Conservation (phyloP, 2,113 vertebrate species). For the Coreoperca whiteheadi region DNA sequence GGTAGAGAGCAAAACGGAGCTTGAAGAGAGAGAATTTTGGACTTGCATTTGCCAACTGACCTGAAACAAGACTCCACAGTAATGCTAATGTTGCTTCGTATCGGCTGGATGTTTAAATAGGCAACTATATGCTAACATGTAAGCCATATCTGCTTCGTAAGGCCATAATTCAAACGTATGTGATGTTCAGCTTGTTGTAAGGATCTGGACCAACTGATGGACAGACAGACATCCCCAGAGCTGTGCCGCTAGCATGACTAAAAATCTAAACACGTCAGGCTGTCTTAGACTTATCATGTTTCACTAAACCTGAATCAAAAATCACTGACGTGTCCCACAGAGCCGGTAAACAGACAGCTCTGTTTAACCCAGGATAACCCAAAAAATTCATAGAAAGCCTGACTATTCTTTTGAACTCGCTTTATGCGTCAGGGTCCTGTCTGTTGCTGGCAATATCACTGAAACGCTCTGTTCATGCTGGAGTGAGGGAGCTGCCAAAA, state of each 20-base stretch:
- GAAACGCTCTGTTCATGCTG: conserved; percentile 27
- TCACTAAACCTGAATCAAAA: conserved; percentile 6
- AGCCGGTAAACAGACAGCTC: not conserved
- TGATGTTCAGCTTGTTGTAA: not conserved
- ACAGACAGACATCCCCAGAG: not conserved
- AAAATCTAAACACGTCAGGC: conserved; percentile 14
- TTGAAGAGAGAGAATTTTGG: not conserved
- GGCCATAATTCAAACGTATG: not conserved
- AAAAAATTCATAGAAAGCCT: conserved; percentile 26
- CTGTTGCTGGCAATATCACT: conserved; percentile 31
- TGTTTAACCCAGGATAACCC: conserved; percentile 28
- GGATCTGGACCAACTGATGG: not conserved
- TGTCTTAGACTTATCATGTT: not conserved
- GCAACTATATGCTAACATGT: not conserved
- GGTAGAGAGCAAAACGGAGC: not conserved
- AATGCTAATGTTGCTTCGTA: not conserved
- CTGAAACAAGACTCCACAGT: not conserved
- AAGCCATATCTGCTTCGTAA: not conserved
- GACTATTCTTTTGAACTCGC: conserved; percentile 1
- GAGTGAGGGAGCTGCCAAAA: conserved; percentile 49
- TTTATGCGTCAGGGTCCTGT: conserved; percentile 27
- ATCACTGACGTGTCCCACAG: conserved; percentile 3
- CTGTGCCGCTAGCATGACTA: too few species aligned
- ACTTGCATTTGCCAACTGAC: not conserved
- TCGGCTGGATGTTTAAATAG: not conserved